These are phyloP conservation scores for Plebejus argus DNA, from an alignment of 2,888 invertebrate species.

Conservation along the genomic window DNA sequence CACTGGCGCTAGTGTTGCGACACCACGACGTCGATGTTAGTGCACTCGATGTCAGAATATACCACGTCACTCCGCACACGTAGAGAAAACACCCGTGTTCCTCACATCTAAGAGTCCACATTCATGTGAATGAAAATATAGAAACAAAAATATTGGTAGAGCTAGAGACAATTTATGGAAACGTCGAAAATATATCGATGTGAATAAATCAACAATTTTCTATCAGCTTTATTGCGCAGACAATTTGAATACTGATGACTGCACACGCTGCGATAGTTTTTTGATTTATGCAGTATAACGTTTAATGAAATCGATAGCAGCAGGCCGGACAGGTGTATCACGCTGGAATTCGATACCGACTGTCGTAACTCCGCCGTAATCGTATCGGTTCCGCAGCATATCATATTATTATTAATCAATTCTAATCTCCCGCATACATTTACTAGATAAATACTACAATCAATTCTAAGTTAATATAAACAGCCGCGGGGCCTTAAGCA, in stretches of 20 bases:
- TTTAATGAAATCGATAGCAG: constrained; percentile 6
- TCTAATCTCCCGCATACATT: constrained; percentile 23
- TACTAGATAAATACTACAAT: constrained; percentile 21
- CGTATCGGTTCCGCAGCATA: constrained; percentile 20
- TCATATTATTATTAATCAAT: constrained; percentile 28
- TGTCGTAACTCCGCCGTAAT: constrained; percentile 24
- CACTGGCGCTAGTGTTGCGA: constrained; percentile 29
- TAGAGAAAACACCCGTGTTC: neutral
- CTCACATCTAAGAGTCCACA: neutral
- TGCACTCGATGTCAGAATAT: neutral
- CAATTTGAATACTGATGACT: neutral
- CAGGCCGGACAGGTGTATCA: neutral
- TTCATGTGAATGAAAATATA: neutral
- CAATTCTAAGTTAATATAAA: constrained; percentile 8
- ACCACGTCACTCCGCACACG: neutral
- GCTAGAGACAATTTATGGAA: neutral
- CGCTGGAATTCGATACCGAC: constrained; percentile 16
- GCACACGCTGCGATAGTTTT: neutral
- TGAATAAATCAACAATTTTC: neutral
- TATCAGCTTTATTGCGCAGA: constrained; percentile 12
- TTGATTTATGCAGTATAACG: constrained; percentile 4
- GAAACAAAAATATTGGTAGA: neutral
- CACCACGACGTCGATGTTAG: constrained; percentile 10
- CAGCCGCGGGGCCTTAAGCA: neutral
- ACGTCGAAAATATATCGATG: neutral